Evolutionary conservation across 2,888 invertebrate species (phyloP), one percentile per base, ranked within the genome.

Genomic region (Pecten maximus): DNA sequence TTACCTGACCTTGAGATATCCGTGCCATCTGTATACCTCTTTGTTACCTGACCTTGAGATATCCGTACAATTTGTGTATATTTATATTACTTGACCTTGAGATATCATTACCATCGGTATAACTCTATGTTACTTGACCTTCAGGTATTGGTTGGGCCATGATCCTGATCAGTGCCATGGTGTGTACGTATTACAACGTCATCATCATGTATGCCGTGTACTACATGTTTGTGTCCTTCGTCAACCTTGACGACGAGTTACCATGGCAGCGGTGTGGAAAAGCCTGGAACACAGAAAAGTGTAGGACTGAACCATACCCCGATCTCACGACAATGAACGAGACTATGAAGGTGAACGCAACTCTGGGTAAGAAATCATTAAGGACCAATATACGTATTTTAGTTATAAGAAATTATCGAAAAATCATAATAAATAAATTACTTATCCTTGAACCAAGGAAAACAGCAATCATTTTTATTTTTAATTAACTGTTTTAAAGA

Each of bases 151-250:
- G 99, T 89, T 98, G 99, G 94, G 98, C 99, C 89, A 98, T 98
- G 94, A 98, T 98, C 95, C 97, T 99, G 93, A 99, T 99, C 93
- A 98, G 99, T 1, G 98, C 99, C 94, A 98, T 99, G 97, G 99
- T 99, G 91, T 98, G 98, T 8, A 97, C 99, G 89, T 99, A 99
- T 97, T 99, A 99, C 97, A 99, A 99, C 96, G 99, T 99, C 95
- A 99, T 99, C 97, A 99, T 99, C 96, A 98, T 99, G 90, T 99
- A 99, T 99, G 98, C 98, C 96, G 98, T 99, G 97, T 99, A 98
- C 97, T 99, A 99, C 96, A 97, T 99, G 93, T 98, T 98, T 97
- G 89, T 91, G 19, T 98, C 98, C 95, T 98, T 99, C 96, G 98
- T 99, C 97, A 98, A 98, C 40, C 89, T 91, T 87, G 91, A 90